phyloP scores from a whole-genome alignment of 2,888 invertebrate genomes.

The Ormia ochracea region DNA sequence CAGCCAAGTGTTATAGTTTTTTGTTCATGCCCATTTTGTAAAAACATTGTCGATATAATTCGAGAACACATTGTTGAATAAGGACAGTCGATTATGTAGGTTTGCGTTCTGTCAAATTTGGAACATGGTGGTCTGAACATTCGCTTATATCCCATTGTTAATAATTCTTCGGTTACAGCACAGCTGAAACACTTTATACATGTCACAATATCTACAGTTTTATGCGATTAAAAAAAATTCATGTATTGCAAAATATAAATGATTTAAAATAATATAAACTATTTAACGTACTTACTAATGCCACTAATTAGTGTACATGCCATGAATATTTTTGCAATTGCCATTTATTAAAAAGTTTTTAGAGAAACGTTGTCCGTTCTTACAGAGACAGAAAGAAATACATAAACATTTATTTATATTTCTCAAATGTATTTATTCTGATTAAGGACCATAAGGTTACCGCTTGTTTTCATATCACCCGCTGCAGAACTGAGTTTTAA shows the following conservation, averaged over 20 bases:
- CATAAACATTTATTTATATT: neutral
- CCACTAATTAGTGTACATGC: neutral
- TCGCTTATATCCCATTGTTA: conserved; percentile 1
- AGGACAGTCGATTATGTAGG: conserved; percentile 39
- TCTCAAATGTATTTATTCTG: neutral
- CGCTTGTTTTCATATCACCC: neutral
- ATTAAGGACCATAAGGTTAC: neutral
- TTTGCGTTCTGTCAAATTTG: conserved; percentile 32
- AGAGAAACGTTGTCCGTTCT: neutral
- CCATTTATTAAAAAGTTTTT: neutral
- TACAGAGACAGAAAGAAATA: neutral
- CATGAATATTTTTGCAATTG: neutral
- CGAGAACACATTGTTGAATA: conserved; percentile 53
- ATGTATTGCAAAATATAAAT: neutral
- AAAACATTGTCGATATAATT: conserved; percentile 38
- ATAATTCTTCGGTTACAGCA: conserved; percentile 17
- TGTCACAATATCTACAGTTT: neutral
- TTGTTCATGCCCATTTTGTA: conserved; percentile 29
- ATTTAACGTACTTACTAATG: conserved; percentile 6
- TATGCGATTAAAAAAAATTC: neutral
- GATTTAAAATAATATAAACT: neutral
- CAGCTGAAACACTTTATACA: conserved; percentile 41
- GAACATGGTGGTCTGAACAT: conserved; percentile 37
- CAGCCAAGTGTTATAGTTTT: conserved; percentile 43
- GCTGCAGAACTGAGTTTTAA: conserved; percentile 21